Evolutionary conservation across 2,797 vertebrate species (phyloP).

Genomic region (Meda fulgida): DNA sequence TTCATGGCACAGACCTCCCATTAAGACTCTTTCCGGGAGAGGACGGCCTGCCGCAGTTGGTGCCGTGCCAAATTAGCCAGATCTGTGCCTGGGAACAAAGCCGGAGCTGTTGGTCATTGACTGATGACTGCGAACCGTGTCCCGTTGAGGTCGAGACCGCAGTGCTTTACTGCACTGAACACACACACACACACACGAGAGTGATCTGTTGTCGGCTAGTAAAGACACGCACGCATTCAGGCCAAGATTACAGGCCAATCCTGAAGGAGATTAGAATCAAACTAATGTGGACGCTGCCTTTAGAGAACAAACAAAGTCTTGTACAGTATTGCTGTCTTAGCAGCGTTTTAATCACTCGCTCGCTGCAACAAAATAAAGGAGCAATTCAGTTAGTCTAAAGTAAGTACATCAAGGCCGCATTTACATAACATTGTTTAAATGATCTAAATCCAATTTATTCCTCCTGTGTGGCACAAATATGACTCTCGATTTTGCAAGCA

Average conservation of each 20-base stretch:
- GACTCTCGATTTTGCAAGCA: neutral
- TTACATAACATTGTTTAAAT: neutral
- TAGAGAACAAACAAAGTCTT: neutral
- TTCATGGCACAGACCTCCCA: conserved; percentile 51
- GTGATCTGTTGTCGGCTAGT: conserved; percentile 8
- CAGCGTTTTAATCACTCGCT: conserved; percentile 1
- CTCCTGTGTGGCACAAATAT: neutral
- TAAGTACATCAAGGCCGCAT: neutral
- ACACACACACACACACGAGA: conserved; percentile 3
- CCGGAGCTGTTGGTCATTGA: conserved; percentile 41
- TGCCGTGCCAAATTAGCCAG: conserved; percentile 47
- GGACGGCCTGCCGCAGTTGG: neutral
- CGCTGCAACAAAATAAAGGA: neutral
- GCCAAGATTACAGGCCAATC: neutral
- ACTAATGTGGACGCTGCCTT: neutral
- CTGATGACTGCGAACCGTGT: conserved; percentile 50
- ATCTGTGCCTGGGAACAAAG: conserved; percentile 44
- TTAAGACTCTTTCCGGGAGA: conserved; percentile 31
- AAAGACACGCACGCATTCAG: neutral
- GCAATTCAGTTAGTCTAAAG: neutral
- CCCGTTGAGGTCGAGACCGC: conserved; percentile 5
- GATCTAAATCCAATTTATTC: neutral
- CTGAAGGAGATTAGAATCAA: neutral
- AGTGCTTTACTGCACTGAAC: conserved; percentile 5
- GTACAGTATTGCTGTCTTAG: neutral